phyloP scores from a whole-genome alignment of 1,140 invertebrate genomes.

The Thrips palmi region DNA sequence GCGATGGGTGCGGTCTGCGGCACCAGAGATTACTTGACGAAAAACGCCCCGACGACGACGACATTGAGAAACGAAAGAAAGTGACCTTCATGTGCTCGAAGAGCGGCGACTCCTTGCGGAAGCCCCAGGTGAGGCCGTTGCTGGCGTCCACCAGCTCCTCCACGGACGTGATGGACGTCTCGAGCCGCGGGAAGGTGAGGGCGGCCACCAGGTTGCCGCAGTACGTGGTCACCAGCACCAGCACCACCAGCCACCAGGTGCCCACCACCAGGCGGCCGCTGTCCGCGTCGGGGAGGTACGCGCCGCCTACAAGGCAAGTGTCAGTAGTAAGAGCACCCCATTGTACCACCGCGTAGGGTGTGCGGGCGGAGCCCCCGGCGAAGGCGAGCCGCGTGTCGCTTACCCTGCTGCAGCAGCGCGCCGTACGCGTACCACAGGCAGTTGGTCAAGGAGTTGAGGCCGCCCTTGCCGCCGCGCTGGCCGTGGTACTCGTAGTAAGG shows the following conservation, averaged over 20 bases:
- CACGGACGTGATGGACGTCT: slow-evolving; percentile 52
- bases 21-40: slow-evolving; percentile 31
- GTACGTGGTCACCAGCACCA: slow-evolving; percentile 81
- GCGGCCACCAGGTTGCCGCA: slow-evolving; percentile 85
- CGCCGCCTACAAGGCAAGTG: slow-evolving; percentile 42
- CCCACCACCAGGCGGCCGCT: slow-evolving; percentile 76
- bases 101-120: slow-evolving; percentile 51
- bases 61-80: too few relatives aligned
- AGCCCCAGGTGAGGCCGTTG: slow-evolving; percentile 49
- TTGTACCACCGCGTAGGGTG: background rate
- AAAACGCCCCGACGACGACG: too few relatives aligned
- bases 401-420: slow-evolving; percentile 78
- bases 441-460: slow-evolving; percentile 47
- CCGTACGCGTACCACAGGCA: slow-evolving; percentile 84
- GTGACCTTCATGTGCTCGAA: too few relatives aligned
- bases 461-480: slow-evolving; percentile 28
- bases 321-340: background rate
- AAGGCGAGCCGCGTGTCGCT: slow-evolving; percentile 6
- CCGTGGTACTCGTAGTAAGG: slow-evolving; percentile 44
- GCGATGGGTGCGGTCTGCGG: slow-evolving; percentile 31
- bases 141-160: slow-evolving; percentile 42
- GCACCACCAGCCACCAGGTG: slow-evolving; percentile 83
- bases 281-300: slow-evolving; percentile 62
- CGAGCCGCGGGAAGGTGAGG: slow-evolving; percentile 76
- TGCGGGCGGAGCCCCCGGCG: background rate